phyloP scores from a whole-genome alignment of 2,113 vertebrate species.

The Semicossyphus pulcher region DNA sequence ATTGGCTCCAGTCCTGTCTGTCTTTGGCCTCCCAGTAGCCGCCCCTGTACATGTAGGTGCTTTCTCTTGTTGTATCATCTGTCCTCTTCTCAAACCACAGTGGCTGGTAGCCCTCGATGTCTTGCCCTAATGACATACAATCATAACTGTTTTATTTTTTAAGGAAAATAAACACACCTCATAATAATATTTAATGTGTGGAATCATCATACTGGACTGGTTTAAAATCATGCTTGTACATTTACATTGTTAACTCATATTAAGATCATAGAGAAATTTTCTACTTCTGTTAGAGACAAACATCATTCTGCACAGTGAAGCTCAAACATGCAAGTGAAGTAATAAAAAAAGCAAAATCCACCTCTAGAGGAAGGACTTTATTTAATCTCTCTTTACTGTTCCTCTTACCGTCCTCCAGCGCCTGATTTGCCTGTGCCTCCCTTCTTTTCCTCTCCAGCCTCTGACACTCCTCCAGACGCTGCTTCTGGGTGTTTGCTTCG shows the following conservation, averaged over 20 bases:
- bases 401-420: constrained; percentile 87
- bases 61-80: constrained; percentile 88
- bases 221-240: background rate
- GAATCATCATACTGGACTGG: background rate
- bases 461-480: constrained; percentile 92
- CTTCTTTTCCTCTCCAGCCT: constrained; percentile 86
- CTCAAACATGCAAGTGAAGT: background rate
- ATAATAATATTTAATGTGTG: no score
- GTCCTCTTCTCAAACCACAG: constrained; percentile 94
- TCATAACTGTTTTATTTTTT: constrained; percentile 18
- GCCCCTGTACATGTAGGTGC: constrained; percentile 89
- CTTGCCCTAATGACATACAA: constrained; percentile 84
- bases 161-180: background rate
- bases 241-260: background rate
- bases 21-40: constrained; percentile 98
- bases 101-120: constrained; percentile 86
- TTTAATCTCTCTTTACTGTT: no score
- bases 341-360: background rate
- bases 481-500: constrained; percentile 92
- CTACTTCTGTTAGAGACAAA: background rate
- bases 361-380: no score
- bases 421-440: constrained; percentile 83
- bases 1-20: constrained; percentile 90
- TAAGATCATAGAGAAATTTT: background rate
- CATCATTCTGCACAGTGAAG: background rate